Percentiles rank a stretch among this genome's conserved stretches.
phyloP scores from a whole-genome alignment of 2,888 invertebrate species.

The Diplazon laetatorius region DNA sequence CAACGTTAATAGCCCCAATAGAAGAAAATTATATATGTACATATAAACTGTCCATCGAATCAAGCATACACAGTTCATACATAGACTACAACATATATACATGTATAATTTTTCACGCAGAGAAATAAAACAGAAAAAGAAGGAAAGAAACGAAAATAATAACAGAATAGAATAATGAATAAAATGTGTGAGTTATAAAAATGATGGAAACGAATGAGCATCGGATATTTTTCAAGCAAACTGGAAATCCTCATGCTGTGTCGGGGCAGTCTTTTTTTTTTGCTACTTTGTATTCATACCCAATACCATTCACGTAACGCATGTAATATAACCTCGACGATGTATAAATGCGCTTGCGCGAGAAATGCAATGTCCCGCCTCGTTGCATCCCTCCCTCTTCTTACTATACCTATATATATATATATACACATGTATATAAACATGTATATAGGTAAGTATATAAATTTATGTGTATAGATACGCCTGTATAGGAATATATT shows the following conservation, averaged over 20 bases:
- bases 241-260: constrained; percentile 29
- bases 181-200: constrained; percentile 2
- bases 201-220: neutral
- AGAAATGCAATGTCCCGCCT: constrained; percentile 56
- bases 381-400: constrained; percentile 42
- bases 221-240: constrained; percentile 46
- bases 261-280: too few relatives aligned
- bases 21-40: too few relatives aligned
- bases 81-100: neutral
- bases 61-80: too few relatives aligned
- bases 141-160: constrained; percentile 18
- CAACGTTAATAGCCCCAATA: too few relatives aligned
- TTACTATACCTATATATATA: neutral
- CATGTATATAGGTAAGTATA: too few relatives aligned
- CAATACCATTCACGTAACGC: constrained; percentile 31
- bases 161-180: constrained; percentile 7
- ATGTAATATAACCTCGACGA: constrained; percentile 21
- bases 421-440: neutral
- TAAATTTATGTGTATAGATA: constrained; percentile 6
- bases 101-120: neutral
- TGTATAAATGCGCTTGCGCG: constrained; percentile 25
- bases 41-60: too few relatives aligned
- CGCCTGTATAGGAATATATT: constrained; percentile 6
- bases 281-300: constrained; percentile 34
- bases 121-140: constrained; percentile 16